phyloP scores from a whole-genome alignment of 1,140 invertebrate species.

The Homalodisca vitripennis region DNA sequence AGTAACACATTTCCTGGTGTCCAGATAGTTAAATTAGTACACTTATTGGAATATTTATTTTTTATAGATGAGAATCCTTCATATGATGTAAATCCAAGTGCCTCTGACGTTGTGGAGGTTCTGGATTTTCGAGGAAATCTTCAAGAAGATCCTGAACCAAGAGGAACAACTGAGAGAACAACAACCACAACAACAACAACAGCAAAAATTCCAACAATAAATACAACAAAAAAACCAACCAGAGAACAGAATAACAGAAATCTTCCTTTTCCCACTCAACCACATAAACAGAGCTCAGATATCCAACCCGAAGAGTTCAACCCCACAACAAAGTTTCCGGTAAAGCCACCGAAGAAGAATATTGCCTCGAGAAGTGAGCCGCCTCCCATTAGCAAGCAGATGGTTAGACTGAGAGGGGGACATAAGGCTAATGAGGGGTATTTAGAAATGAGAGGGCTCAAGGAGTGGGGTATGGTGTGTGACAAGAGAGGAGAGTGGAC shows the following conservation, averaged over 20 bases:
- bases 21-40: too few relatives aligned
- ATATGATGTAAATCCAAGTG: not conserved
- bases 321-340: not conserved
- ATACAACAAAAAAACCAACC: not conserved
- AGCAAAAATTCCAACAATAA: not conserved
- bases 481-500: conserved; percentile 53
- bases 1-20: too few relatives aligned
- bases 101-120: not conserved
- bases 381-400: conserved; percentile 44
- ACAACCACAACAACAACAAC: not conserved
- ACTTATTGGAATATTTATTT: too few relatives aligned
- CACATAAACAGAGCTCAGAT: not conserved
- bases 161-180: not conserved
- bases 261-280: not conserved
- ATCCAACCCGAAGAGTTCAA: not conserved
- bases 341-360: conserved; percentile 5
- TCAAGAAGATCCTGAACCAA: not conserved
- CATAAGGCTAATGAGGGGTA: conserved; percentile 52
- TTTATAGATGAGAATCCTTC: too few relatives aligned
- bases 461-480: conserved; percentile 56
- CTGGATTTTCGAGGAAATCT: not conserved
- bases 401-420: conserved; percentile 54
- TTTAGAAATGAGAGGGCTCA: conserved; percentile 45
- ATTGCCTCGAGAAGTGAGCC: not conserved
- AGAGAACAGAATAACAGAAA: conserved; percentile 11